Evolutionary conservation across 2,888 invertebrate genomes (phyloP), one percentile per base, ranked within the genome.

Genomic region (Brachypterus glaber): DNA sequence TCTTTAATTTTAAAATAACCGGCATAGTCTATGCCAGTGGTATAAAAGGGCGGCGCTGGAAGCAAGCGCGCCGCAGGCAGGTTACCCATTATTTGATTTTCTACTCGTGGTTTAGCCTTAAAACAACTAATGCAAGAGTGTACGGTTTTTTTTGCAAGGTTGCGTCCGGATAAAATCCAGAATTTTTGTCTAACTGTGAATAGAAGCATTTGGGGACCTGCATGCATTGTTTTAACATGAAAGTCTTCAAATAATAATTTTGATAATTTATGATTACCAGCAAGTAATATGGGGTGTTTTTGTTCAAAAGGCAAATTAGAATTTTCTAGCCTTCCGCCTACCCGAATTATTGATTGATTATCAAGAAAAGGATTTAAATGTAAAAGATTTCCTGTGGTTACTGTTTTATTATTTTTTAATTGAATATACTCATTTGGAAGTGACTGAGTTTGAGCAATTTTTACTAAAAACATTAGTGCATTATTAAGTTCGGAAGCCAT

Each of bases 1-100:
- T 54, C 51, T 26, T 54, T 55, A 0, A 54, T 21, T 3, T 35
- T 31, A 34, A 54, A 47, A 9, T 49, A 53, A 12, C 53, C 54
- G 14, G 45, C 51, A 37, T 47, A 55, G 33, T 54, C 54, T 1
- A 49, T 37, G 5, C 53, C 57, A 1, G 40, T 37, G 17, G 50
- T 46, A 4, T n/a, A 13, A 41, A 57, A 58, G 3, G 54, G 51
- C 13, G 43, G 24, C 2, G 36, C 34, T 9, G 17, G 15, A 3
- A 35, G 46, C 1, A 53, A 39, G 17, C 54, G 36, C n/a, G 13
- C 29, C 4, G 30, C 24, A 1, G 55, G 54, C 25, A 54, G 38
- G 34, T 53, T 36, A 4, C 50, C 54, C 53, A 57, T 57, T 2
- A 45, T 4, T 13, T 52, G 46, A 4, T 39, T 40, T 0, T 18